phyloP scores from a whole-genome alignment of 1,140 invertebrate species.

The Dryas iulia region DNA sequence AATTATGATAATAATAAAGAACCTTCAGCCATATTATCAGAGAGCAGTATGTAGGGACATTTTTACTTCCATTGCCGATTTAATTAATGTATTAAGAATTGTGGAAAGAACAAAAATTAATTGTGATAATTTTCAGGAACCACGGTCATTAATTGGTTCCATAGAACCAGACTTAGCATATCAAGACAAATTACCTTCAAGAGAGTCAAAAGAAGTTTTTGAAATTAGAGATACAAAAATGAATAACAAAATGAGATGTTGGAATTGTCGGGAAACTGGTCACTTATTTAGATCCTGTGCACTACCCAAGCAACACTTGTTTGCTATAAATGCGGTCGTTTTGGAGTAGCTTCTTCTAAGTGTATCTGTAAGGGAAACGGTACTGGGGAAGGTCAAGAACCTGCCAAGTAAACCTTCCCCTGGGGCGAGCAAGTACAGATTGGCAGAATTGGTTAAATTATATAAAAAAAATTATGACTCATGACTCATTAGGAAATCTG shows the following conservation, averaged over 20 bases:
- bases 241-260: slow-evolving; percentile 25
- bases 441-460: slow-evolving; percentile 21
- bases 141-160: slow-evolving; percentile 8
- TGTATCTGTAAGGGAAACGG: slow-evolving; percentile 33
- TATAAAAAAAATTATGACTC: slow-evolving; percentile 10
- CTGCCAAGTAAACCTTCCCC: slow-evolving; percentile 23
- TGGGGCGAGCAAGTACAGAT: slow-evolving; percentile 6
- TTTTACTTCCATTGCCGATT: slow-evolving; percentile 28
- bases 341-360: slow-evolving; percentile 29
- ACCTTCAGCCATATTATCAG: slow-evolving; percentile 47
- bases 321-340: slow-evolving; percentile 37
- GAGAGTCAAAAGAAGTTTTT: slow-evolving; percentile 5
- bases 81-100: slow-evolving; percentile 29
- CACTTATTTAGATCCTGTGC: slow-evolving; percentile 33
- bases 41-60: slow-evolving; percentile 36
- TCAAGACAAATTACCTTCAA: too few relatives aligned
- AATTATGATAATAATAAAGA: slow-evolving; percentile 42
- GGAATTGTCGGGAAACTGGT: slow-evolving; percentile 34
- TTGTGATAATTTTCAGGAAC: slow-evolving; percentile 34
- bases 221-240: background rate
- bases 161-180: slow-evolving; percentile 37
- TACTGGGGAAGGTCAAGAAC: slow-evolving; percentile 9
- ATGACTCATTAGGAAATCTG: background rate
- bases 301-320: slow-evolving; percentile 33
- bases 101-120: slow-evolving; percentile 35